Evolutionary conservation across 30 jellyfish, hydroid and myxozoan species (phyloP), one percentile per base, ranked within the genome.

Genomic region (Aurelia aurita): DNA sequence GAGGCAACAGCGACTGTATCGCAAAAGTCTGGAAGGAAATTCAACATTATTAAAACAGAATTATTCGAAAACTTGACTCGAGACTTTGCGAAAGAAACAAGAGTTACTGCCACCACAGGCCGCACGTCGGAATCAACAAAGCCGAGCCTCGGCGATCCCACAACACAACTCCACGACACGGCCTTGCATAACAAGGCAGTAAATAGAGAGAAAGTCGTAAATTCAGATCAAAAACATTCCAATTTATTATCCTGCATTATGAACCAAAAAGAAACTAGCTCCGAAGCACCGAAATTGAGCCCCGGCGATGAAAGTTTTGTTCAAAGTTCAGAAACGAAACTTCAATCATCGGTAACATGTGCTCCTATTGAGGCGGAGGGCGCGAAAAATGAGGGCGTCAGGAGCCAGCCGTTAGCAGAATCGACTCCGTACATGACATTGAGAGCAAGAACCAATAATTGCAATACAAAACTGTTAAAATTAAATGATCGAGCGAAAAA

Each of bases 1-100:
- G 97, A 89, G 90, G 97, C 94, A 80, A 79, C 91, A 29, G 93
- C 92, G 80, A 72, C 85, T 25, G 93, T 74, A 71, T 80, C 97
- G 91, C 88, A 87, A 68, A 87, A 53, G 69, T 43, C 86, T 10
- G 76, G 47, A 54, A 77, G 83, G 32, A 87, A 87, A 32, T 70
- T 71, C 9, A 66, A 59, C 64, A 54, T 26, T 74, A 54, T 71
- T 9, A 69, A 60, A 18, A 57, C 87, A 5, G 58, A 70, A 39
- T 28, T 83, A 68, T 54, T 83, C 19, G 87, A 83, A 20, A 63
- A 72, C 59, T 68, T 83, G 79, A 72, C 88, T 21, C 61, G 67
- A 39, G 69, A 83, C 63, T 68, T 83, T 53, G 79, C 87, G 27
- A 75, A 74, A 13, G 57, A 74, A 18, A 65, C 71, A 18, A 64